Percentiles rank a stretch among this genome's conserved stretches.
phyloP scores from a whole-genome alignment of 2,888 invertebrate species.

The Tanypteryx hageni region DNA sequence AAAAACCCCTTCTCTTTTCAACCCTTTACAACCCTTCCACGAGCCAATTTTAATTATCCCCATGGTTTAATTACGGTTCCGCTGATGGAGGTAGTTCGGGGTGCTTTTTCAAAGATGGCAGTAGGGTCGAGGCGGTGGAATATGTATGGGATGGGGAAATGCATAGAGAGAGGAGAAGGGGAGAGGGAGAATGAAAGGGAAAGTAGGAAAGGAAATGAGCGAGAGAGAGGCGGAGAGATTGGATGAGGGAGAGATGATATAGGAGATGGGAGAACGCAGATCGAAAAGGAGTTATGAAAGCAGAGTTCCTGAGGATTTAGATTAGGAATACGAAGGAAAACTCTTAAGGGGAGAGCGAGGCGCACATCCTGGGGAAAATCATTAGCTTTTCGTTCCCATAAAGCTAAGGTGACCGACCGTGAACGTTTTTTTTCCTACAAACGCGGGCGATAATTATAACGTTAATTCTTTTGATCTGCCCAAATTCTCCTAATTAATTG shows the following conservation, averaged over 20 bases:
- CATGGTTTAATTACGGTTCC: conserved; percentile 40
- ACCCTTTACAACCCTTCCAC: neutral
- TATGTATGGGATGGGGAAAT: neutral
- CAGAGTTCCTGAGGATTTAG: neutral
- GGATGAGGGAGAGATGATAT: too few species aligned
- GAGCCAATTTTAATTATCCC: conserved; percentile 46
- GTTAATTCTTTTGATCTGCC: too few species aligned
- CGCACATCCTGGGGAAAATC: neutral
- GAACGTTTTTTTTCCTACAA: too few species aligned
- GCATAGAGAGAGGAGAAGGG: neutral
- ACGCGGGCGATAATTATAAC: too few species aligned
- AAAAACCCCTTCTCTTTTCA: too few species aligned
- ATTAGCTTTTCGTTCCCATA: neutral
- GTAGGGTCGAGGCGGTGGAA: neutral
- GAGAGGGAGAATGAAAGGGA: neutral
- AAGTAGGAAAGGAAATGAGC: neutral
- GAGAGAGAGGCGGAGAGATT: neutral
- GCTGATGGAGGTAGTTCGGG: conserved; percentile 37
- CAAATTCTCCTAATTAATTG: too few species aligned
- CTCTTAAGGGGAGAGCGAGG: neutral
- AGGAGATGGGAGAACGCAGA: neutral
- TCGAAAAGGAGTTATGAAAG: neutral
- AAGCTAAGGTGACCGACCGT: neutral
- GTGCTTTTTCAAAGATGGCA: conserved; percentile 28
- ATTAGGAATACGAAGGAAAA: neutral